These are phyloP conservation scores for Cybosia mesomella DNA, from an alignment of 2,888 invertebrate species.

Conservation along the genomic window DNA sequence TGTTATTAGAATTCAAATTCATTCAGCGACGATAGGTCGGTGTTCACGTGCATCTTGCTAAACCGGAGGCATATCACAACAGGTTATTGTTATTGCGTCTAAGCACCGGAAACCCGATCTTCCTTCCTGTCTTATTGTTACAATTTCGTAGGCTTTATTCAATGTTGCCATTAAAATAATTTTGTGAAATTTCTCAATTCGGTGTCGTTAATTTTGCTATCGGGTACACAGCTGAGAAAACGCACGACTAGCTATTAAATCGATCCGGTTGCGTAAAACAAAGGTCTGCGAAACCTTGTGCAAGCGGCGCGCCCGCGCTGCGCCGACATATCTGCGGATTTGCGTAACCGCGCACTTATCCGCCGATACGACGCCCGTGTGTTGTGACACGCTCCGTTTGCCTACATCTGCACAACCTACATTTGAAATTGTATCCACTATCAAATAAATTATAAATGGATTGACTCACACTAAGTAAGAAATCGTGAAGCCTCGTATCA, in stretches of 20 bases:
- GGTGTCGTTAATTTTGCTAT: conserved; percentile 63
- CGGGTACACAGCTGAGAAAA: conserved; percentile 81
- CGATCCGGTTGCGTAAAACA: conserved; percentile 87
- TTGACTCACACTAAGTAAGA: conserved; percentile 10
- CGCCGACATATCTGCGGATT: conserved; percentile 86
- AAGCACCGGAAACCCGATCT: conserved; percentile 54
- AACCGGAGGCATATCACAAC: conserved; percentile 51
- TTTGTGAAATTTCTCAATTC: conserved; percentile 62
- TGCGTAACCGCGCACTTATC: conserved; percentile 86
- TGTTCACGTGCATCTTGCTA: conserved; percentile 61
- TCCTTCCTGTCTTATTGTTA: conserved; percentile 60
- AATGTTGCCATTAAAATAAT: conserved; percentile 42
- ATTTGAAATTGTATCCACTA: conserved; percentile 56
- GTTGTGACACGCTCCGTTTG: conserved; percentile 82
- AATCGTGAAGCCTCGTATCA: conserved; percentile 2
- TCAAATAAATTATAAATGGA: conserved; percentile 20
- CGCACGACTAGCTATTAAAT: conserved; percentile 85
- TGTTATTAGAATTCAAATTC: conserved; percentile 62
- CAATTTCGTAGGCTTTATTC: conserved; percentile 45
- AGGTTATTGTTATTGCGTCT: conserved; percentile 60
- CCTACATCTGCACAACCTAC: conserved; percentile 68
- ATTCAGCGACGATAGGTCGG: conserved; percentile 57
- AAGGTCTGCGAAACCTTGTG: conserved; percentile 87
- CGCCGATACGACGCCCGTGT: conserved; percentile 80
- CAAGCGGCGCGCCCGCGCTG: conserved; percentile 83